phyloP scores from a whole-genome alignment of 2,888 invertebrate genomes.

The Phaedon cochleariae region DNA sequence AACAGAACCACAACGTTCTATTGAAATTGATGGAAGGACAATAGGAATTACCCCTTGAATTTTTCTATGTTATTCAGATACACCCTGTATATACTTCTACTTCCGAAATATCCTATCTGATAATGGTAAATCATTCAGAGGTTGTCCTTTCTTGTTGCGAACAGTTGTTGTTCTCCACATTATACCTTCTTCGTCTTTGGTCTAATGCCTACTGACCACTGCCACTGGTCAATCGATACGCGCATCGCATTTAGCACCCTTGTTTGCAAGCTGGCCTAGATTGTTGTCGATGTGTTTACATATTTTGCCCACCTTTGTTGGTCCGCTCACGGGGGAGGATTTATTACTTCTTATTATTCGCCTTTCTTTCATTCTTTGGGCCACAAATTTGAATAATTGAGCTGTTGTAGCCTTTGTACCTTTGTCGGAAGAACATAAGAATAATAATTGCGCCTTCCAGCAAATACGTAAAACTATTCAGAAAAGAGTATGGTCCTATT shows the following conservation, averaged over 20 bases:
- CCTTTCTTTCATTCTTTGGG: not conserved
- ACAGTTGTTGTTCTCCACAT: constrained; percentile 31
- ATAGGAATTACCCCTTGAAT: too few species aligned
- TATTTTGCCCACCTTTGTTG: constrained; percentile 38
- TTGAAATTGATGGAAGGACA: too few species aligned
- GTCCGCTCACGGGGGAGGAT: constrained; percentile 29
- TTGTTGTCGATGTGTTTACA: constrained; percentile 59
- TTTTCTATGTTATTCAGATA: too few species aligned
- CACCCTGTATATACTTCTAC: too few species aligned
- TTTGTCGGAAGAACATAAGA: not conserved
- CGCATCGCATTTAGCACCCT: constrained; percentile 58
- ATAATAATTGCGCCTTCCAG: too few species aligned
- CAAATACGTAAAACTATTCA: too few species aligned
- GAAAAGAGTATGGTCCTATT: too few species aligned
- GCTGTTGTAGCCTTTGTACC: not conserved
- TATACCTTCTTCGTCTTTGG: too few species aligned
- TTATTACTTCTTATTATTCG: constrained; percentile 1
- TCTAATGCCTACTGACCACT: constrained; percentile 38
- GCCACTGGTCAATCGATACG: constrained; percentile 59
- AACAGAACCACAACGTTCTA: too few species aligned
- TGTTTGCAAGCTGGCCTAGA: constrained; percentile 60
- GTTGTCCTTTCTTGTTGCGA: constrained; percentile 43
- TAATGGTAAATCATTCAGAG: constrained; percentile 50
- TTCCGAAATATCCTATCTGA: constrained; percentile 30
- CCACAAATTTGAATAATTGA: too few species aligned